phyloP scores from a whole-genome alignment of 2,888 invertebrate species.

The Criorhina ranunculi region DNA sequence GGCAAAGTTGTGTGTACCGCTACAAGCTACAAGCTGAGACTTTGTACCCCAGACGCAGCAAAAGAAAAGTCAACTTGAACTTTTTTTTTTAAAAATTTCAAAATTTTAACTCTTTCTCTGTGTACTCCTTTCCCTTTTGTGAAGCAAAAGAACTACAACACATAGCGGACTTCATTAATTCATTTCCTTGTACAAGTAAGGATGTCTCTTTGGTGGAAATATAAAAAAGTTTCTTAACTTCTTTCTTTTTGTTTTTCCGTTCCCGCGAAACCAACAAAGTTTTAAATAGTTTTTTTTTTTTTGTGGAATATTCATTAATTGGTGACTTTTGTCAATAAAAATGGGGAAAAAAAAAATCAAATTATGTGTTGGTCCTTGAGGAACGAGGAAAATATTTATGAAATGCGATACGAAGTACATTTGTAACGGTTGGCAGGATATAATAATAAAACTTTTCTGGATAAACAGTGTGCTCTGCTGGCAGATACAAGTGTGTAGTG shows the following conservation, averaged over 20 bases:
- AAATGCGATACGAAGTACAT: neutral
- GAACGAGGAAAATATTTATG: neutral
- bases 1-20: slow-evolving; percentile 8
- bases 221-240: slow-evolving; percentile 31
- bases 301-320: slow-evolving; percentile 53
- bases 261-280: slow-evolving; percentile 10
- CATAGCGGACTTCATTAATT: slow-evolving; percentile 40
- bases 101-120: slow-evolving; percentile 17
- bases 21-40: slow-evolving; percentile 1
- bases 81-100: slow-evolving; percentile 50
- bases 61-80: slow-evolving; percentile 38
- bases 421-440: neutral
- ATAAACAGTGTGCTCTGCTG: neutral
- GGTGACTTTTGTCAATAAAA: slow-evolving; percentile 25
- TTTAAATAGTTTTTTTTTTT: slow-evolving; percentile 53
- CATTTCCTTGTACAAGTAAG: slow-evolving; percentile 36
- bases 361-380: neutral
- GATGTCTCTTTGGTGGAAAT: slow-evolving; percentile 23
- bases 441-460: slow-evolving; percentile 1
- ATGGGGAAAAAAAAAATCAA: neutral
- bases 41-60: slow-evolving; percentile 5
- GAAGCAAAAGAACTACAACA: neutral
- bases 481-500: neutral
- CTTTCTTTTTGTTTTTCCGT: neutral
- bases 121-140: neutral